Base-by-base conservation (phyloP, 2,113 vertebrate genomes). In the Neotragus pygmaeus region DNA sequence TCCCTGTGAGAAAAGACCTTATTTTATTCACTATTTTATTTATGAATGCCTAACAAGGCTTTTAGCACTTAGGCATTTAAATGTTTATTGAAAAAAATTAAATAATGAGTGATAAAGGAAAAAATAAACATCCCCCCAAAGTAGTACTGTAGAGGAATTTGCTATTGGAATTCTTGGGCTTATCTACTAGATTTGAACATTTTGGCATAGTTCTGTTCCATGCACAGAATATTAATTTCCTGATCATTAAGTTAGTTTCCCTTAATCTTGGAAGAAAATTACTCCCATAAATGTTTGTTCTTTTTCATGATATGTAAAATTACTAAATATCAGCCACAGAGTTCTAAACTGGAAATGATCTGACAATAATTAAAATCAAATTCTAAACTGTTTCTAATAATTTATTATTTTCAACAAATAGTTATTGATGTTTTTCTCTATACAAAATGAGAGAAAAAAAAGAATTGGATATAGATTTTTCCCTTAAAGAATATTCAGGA, bases 391-490 rank as follows among this genome's bases (percentile, higher is more conserved):
- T 27, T 78, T 88, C 5, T 84, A 83, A 33, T 78, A 51, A 80
- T 90, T 93, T 95, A 47, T 87, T 57, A 53, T 93, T 93, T 73
- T 89, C 12, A 85, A 75, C 28, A 94, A 39, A 64, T 94, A 66
- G 36, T 93, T 91, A 53, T 62, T 90, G 53, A 87, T 47, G 17
- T 81, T 95, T 91, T 92, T 55, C 81, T 62, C 3, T 55, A n/a
- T 94, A 28, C 4, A 92, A 86, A 92, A 60, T 51, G 58, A 90
- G 92, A 87, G 33, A 2, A n/a, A 90, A 58, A 58, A 94, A 89
- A 95, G 19, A 58, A 85, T 23, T 87, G 8, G 43, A 33, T 60
- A 57, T 28, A 4, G 27, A 66, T 77, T 28, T 28, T 95, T 2
- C 13, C 70, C 53, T 90, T 83, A 77, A 77, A 64, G 16, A 75